phyloP scores from a whole-genome alignment of 1,140 invertebrate species.

The Trissolcus basalis region DNA sequence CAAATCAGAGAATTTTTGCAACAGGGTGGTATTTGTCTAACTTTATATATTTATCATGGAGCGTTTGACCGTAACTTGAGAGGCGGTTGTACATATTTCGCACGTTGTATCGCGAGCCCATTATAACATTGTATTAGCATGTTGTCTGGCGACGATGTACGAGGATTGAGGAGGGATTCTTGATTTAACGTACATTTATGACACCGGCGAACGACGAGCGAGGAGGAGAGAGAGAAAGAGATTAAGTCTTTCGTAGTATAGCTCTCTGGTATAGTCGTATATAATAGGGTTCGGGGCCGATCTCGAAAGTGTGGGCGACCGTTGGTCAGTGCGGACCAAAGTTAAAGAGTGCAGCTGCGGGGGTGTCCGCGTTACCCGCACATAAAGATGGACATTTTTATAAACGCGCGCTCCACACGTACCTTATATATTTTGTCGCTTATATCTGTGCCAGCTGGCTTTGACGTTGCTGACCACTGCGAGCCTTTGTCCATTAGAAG shows the following conservation, averaged over 20 bases:
- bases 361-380: conserved; percentile 44
- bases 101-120: conserved; percentile 45
- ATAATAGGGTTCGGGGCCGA: conserved; percentile 55
- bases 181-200: conserved; percentile 53
- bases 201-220: conserved; percentile 47
- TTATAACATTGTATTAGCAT: conserved; percentile 58
- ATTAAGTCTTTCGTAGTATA: conserved; percentile 55
- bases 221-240: conserved; percentile 55
- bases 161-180: conserved; percentile 51
- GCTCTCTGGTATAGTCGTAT: conserved; percentile 28
- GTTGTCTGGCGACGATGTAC: conserved; percentile 44
- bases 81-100: conserved; percentile 43
- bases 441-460: conserved; percentile 45
- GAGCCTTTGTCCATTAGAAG: conserved; percentile 66
- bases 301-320: conserved; percentile 61
- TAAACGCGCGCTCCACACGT: conserved; percentile 12
- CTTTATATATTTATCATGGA: conserved; percentile 48
- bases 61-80: conserved; percentile 43
- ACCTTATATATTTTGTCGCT: conserved; percentile 40
- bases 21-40: conserved; percentile 47
- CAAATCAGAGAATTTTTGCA: conserved; percentile 43
- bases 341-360: conserved; percentile 59
- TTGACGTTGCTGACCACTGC: conserved; percentile 63
- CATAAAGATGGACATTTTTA: conserved; percentile 47
- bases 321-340: conserved; percentile 57